Percentiles rank a stretch among this genome's conserved stretches.
These are phyloP conservation scores for silkworm (Bombyx mori) DNA, from an alignment of 1,140 invertebrate genomes.

Conservation along the genomic window DNA sequence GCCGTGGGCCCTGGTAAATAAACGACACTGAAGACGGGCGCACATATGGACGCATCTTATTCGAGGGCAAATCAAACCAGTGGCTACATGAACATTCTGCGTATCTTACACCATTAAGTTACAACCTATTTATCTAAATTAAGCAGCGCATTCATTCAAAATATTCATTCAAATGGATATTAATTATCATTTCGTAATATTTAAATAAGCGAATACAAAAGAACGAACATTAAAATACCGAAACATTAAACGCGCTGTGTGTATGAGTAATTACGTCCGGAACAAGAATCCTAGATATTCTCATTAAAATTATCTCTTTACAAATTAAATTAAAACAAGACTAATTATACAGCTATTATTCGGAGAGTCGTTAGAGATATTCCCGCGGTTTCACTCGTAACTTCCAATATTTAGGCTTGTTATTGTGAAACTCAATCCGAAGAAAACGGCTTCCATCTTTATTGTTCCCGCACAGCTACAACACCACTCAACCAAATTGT, in stretches of 20 bases:
- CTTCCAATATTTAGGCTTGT: not conserved
- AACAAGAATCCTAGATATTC: slow-evolving; percentile 4
- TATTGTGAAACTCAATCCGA: not conserved
- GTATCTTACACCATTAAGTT: no score
- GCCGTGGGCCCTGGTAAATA: no score
- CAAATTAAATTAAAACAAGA: slow-evolving; percentile 6
- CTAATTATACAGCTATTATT: not conserved
- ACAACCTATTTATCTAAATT: no score
- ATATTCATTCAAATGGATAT: no score
- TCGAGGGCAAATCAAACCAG: no score
- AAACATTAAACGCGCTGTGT: not conserved
- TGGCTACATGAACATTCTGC: no score
- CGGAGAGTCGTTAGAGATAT: not conserved
- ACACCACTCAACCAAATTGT: no score
- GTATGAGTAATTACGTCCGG: not conserved
- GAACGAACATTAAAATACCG: slow-evolving; percentile 3
- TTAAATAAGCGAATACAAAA: no score
- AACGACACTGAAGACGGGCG: no score
- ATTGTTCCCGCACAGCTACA: not conserved
- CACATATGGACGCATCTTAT: no score
- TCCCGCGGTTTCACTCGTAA: slow-evolving; percentile 7
- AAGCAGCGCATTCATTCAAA: no score
- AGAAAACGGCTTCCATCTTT: not conserved
- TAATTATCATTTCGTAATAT: no score
- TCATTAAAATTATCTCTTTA: slow-evolving; percentile 7